These are phyloP conservation scores for Procambarus virginalis DNA, from an alignment of 1,140 invertebrate species.

Conservation along the genomic window DNA sequence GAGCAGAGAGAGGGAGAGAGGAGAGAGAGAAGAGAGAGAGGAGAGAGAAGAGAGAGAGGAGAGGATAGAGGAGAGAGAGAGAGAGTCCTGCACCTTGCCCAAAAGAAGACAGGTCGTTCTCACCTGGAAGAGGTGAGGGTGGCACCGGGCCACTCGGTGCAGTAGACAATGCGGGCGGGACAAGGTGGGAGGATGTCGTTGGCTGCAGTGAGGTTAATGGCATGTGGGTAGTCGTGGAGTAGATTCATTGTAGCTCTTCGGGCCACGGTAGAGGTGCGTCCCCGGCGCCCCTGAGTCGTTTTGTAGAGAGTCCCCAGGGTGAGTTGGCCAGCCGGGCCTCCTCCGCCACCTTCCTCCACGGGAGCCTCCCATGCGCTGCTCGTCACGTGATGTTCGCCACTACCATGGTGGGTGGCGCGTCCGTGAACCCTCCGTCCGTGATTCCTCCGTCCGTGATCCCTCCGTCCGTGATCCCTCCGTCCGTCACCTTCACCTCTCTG, in stretches of 20 bases:
- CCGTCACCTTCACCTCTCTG: no score
- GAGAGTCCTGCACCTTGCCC: no score
- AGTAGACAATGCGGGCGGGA: background rate
- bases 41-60: no score
- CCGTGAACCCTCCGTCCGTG: background rate
- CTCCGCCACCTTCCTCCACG: background rate
- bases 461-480: no score
- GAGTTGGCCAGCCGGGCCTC: background rate
- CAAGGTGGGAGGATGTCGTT: background rate
- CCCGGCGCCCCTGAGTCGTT: conserved; percentile 3
- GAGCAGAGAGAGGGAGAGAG: no score
- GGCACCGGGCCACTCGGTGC: no score
- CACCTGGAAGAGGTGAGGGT: no score
- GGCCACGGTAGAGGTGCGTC: conserved; percentile 21
- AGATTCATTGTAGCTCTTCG: conserved; percentile 35
- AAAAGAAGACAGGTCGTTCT: no score
- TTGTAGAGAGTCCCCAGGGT: conserved; percentile 30
- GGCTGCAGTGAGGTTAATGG: background rate
- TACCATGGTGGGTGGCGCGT: background rate
- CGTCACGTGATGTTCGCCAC: background rate
- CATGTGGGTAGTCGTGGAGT: background rate
- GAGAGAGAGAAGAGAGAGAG: no score
- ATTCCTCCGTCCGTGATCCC: no score
- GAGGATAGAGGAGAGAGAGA: no score
- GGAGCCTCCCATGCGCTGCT: no score